Percentiles rank a stretch among this genome's conserved stretches.
Conservation (phyloP, 2,888 invertebrate genomes). For the Aphodius sticticus region DNA sequence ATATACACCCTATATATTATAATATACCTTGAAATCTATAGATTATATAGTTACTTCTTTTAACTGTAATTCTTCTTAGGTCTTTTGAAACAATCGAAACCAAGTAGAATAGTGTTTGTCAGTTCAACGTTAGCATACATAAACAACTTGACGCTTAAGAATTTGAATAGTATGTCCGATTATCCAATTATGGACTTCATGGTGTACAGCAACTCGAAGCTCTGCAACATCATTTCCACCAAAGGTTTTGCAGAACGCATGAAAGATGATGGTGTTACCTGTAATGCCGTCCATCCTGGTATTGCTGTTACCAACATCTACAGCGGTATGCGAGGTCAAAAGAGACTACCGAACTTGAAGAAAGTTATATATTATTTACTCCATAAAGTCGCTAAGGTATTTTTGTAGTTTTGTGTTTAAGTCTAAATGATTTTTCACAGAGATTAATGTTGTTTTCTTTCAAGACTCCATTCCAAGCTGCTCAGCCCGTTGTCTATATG, state of each 20-base stretch:
- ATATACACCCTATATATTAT: too few species aligned
- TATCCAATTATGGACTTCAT: conserved; percentile 58
- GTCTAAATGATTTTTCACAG: conserved; percentile 52
- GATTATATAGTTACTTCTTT: too few species aligned
- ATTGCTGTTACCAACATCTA: conserved; percentile 85
- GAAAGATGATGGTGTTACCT: conserved; percentile 51
- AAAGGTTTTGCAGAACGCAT: conserved; percentile 55
- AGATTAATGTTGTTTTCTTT: conserved; percentile 64
- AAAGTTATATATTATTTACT: conserved; percentile 29
- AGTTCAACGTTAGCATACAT: conserved; percentile 60
- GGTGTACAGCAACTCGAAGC: conserved; percentile 71
- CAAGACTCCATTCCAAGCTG: conserved; percentile 42
- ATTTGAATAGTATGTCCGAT: conserved; percentile 74
- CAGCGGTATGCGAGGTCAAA: conserved; percentile 60
- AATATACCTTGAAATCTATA: too few species aligned
- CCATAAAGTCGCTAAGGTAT: conserved; percentile 30
- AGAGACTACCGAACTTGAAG: conserved; percentile 12
- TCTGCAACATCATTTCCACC: conserved; percentile 53
- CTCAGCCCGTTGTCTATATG: conserved; percentile 41
- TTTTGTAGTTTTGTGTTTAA: neutral
- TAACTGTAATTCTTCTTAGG: conserved; percentile 47
- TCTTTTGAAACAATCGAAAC: conserved; percentile 54
- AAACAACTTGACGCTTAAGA: conserved; percentile 75
- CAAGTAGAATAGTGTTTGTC: conserved; percentile 53
- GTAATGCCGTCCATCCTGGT: conserved; percentile 57